These are phyloP conservation scores for Psittacula cyanocephala DNA, from an alignment of 2,113 vertebrate species.

Conservation along the genomic window DNA sequence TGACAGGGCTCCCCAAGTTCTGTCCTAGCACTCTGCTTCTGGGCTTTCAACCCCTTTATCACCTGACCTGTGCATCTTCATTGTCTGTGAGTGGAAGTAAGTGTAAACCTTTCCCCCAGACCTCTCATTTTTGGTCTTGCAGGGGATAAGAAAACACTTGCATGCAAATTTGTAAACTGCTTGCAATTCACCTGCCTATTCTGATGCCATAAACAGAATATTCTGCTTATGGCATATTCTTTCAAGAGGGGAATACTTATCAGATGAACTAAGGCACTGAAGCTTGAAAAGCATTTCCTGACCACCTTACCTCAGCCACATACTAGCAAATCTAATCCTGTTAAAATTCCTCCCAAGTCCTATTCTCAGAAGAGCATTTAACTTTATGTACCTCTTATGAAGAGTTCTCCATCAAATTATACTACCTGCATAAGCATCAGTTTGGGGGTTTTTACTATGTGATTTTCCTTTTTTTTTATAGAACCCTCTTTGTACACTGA, in stretches of 20 bases:
- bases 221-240: neutral
- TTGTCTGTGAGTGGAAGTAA: neutral
- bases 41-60: neutral
- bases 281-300: neutral
- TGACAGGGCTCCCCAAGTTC: neutral
- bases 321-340: neutral
- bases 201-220: neutral
- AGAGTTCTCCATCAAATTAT: neutral
- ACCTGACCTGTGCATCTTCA: neutral
- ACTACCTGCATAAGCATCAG: neutral
- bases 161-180: neutral
- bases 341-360: neutral
- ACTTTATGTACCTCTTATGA: neutral
- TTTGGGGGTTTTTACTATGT: neutral
- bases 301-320: neutral
- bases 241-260: neutral
- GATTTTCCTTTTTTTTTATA: neutral
- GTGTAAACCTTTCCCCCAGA: neutral
- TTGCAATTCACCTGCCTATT: neutral
- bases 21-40: neutral
- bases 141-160: neutral
- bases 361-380: neutral
- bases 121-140: neutral
- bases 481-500: constrained; percentile 3
- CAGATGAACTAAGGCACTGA: neutral